phyloP scores from a whole-genome alignment of 2,888 invertebrate genomes.

The Parnassius orleans region DNA sequence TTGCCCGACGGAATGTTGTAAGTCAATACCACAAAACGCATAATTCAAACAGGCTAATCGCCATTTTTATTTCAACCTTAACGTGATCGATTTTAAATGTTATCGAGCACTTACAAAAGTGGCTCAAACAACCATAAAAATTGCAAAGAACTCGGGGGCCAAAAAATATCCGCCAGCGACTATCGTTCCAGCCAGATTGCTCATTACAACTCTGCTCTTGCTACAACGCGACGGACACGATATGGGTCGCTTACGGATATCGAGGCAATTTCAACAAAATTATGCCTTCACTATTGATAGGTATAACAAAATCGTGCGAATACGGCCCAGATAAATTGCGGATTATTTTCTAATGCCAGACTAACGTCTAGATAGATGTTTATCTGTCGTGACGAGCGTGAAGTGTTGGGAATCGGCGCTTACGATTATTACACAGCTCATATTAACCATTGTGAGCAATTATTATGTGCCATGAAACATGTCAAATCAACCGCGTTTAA shows the following conservation, averaged over 20 bases:
- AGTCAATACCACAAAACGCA: constrained; percentile 3
- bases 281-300: constrained; percentile 12
- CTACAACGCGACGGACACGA: constrained; percentile 26
- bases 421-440: background rate
- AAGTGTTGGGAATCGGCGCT: constrained; percentile 3
- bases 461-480: too few relatives aligned
- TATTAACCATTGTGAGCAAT: too few relatives aligned
- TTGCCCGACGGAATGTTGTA: constrained; percentile 14
- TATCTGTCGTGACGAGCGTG: constrained; percentile 14
- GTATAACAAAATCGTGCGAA: constrained; percentile 17
- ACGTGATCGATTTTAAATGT: constrained; percentile 29
- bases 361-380: constrained; percentile 13
- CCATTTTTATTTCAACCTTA: constrained; percentile 18
- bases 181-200: constrained; percentile 11
- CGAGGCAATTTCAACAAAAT: constrained; percentile 9
- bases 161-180: constrained; percentile 34
- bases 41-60: constrained; percentile 23
- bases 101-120: constrained; percentile 35
- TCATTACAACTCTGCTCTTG: background rate
- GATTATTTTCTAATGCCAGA: constrained; percentile 3
- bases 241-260: constrained; percentile 17
- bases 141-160: constrained; percentile 30
- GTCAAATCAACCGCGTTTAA: too few relatives aligned
- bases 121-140: constrained; percentile 35
- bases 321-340: constrained; percentile 9